Base-by-base conservation (phyloP, 2,113 vertebrate species). In the Rostratula benghalensis region DNA sequence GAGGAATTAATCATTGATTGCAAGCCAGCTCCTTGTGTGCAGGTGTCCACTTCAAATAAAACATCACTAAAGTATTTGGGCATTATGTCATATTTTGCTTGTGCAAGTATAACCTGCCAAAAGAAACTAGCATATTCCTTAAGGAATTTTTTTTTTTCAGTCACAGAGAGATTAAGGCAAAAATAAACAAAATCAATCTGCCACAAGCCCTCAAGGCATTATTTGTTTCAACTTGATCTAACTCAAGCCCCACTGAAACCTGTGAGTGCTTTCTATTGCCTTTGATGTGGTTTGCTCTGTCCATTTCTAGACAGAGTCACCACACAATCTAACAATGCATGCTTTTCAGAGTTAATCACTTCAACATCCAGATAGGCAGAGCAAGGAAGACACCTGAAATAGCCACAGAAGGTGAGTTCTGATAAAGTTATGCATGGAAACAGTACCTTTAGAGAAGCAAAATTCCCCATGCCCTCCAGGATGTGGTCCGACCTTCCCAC, bases 41-140 rank as follows among this genome's bases (percentile, higher is more conserved):
- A 92, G 82, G 87, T 95, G 75, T 88, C 71, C 85, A 83, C 85
- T 93, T 92, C 46, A 81, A 93, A 90, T 60, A 60, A 90, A 94
- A n/a, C 19, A 50, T 80, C 20, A 17, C n/a, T 45, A 28, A 41
- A 51, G 17, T 53, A 37, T 60, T 88, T 90, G 93, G 90, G 83
- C 85, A 81, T 39, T 4, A 31, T 56, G 69, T 35, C 37, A 10
- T 11, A 13, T 45, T 84, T 92, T 7, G 0, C 43, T 68, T 78
- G 41, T 80, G 35, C 0, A 6, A 77, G 15, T 53, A 41, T 25
- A 75, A 56, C 15, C 35, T 81, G 37, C 57, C 64, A 95, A 77
- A 7, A 75, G 46, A 80, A 95, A 35, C 7, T 46, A 78, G 31
- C 1, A 88, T 86, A 68, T 74, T 87, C 35, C 24, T 74, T 50